Evolutionary conservation across 2,888 invertebrate genomes (phyloP).

Genomic region (Pseudococcus longispinus): DNA sequence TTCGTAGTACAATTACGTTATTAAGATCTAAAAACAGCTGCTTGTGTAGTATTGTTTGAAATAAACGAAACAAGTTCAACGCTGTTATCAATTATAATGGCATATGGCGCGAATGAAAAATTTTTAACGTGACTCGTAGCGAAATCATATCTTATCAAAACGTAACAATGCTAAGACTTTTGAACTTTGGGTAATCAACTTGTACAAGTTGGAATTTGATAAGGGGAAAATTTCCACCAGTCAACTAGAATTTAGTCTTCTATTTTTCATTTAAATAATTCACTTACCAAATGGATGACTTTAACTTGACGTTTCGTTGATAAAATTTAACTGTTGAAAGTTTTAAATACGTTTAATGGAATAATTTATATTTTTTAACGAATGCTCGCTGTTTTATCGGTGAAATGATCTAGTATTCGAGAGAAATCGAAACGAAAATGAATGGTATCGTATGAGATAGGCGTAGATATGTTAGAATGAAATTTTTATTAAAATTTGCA

Average conservation of each 20-base stretch:
- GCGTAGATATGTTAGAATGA: too few species aligned
- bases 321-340: too few species aligned
- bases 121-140: neutral
- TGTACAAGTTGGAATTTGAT: neutral
- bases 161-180: neutral
- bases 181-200: neutral
- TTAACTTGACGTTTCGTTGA: too few species aligned
- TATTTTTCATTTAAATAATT: neutral
- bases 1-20: neutral
- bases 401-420: too few species aligned
- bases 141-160: neutral
- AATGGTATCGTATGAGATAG: too few species aligned
- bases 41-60: neutral
- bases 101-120: neutral
- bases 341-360: too few species aligned
- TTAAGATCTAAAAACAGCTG: conserved; percentile 25
- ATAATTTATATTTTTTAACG: too few species aligned
- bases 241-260: neutral
- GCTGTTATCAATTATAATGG: neutral
- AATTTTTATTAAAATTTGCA: too few species aligned
- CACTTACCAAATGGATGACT: too few species aligned
- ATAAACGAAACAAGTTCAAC: neutral
- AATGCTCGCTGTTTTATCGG: too few species aligned
- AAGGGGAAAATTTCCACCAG: neutral
- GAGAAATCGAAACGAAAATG: too few species aligned